Conservation (phyloP, 2,113 vertebrate species). For the Piprites chloris region DNA sequence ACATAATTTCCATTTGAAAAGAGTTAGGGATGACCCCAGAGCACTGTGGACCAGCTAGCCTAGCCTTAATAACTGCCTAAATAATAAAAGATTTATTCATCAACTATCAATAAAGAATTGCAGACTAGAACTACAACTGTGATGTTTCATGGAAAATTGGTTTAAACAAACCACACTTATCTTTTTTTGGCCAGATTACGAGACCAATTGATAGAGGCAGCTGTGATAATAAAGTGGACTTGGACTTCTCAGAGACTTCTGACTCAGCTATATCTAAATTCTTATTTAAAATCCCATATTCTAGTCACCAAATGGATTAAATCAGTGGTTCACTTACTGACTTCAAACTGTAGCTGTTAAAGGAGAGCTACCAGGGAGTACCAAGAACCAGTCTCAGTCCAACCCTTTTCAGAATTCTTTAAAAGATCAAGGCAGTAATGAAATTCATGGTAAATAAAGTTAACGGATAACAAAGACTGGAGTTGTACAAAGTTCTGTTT, state of each 20-base stretch:
- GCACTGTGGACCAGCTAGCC: neutral
- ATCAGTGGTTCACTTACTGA: neutral
- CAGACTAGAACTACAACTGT: neutral
- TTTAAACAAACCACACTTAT: slow-evolving; percentile 33
- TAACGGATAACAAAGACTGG: neutral
- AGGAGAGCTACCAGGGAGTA: neutral
- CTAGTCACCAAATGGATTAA: neutral
- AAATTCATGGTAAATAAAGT: neutral
- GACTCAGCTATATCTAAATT: slow-evolving; percentile 18
- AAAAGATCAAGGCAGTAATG: neutral
- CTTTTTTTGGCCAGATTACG: neutral
- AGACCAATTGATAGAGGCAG: slow-evolving; percentile 8
- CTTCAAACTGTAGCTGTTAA: neutral
- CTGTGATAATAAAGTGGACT: neutral
- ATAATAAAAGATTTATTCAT: neutral
- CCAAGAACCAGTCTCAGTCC: neutral
- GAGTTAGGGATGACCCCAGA: neutral
- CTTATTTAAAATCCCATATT: neutral
- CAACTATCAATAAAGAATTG: neutral
- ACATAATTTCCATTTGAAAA: neutral
- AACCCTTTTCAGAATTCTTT: neutral
- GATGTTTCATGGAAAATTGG: neutral
- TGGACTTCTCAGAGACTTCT: neutral
- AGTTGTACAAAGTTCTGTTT: neutral
- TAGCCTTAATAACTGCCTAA: neutral